Evolutionary conservation across 2,113 vertebrate species (phyloP), one percentile per base, ranked within the genome.

Genomic region (Nematolebias whitei): DNA sequence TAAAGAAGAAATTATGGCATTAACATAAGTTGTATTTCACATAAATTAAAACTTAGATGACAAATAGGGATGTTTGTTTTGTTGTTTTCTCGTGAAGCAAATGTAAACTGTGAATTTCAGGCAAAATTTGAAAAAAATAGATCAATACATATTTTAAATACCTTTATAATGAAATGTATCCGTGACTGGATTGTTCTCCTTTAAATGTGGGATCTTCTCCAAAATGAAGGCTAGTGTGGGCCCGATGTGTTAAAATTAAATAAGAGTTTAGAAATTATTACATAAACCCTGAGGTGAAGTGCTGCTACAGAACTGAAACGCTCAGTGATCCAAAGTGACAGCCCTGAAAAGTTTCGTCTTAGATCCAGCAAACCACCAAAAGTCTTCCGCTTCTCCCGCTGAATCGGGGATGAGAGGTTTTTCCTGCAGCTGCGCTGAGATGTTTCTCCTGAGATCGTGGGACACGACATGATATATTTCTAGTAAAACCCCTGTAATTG

Each of bases 401-500:
- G 24, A 18, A 58, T 61, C 39, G 20, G 35, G 29, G 40, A n/a
- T 59, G 23, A 48, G 29, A 60, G n/a, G 59, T 43, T 48, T 68
- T 60, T 63, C 49, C 60, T 57, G 48, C 52, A 48, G 49, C 76
- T 23, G 2, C 39, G 47, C 29, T 60, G 59, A 63, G 24, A 53
- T 79, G 85, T 75, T 82, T 7, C 67, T 71, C 67, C 59, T 80
- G 40, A 86, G 61, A 15, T 64, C 57, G 66, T 43, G 18, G 60
- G 80, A 79, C 68, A 76, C 50, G 66, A 88, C 80, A 79, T 68
- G 66, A 57, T 76, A 57, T 76, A 83, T 82, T 85, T 90, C 79
- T 77, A 65, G 77, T 78, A 71, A 87, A 88, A 75, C 29, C 44
- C 20, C 70, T 71, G 67, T 82, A 84, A 89, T 89, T 84, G 80